Percentiles rank a stretch among this genome's conserved stretches.
Conservation (phyloP, 1,140 invertebrate species). For the Pachyrhynchus sulphureomaculatus region DNA sequence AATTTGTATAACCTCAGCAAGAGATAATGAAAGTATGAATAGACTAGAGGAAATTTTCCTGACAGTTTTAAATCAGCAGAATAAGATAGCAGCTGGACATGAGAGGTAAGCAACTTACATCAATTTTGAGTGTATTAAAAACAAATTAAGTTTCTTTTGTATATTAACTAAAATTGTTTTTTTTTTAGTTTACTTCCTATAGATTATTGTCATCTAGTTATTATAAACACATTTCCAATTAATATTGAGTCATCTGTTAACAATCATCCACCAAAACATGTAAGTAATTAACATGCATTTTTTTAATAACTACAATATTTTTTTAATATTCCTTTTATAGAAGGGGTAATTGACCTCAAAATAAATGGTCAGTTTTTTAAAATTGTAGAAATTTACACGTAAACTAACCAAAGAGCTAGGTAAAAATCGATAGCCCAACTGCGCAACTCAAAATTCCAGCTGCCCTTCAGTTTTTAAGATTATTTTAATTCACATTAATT, state of each 20-base stretch:
- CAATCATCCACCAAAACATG: constrained; percentile 59
- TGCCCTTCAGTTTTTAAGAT: too few relatives aligned
- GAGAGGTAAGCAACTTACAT: constrained; percentile 24
- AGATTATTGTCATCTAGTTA: constrained; percentile 84
- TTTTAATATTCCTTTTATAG: too few relatives aligned
- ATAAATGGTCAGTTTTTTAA: not conserved
- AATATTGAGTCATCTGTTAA: constrained; percentile 73
- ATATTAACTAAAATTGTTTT: constrained; percentile 10
- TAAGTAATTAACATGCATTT: constrained; percentile 19
- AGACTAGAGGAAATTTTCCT: constrained; percentile 83
- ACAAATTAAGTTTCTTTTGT: not conserved
- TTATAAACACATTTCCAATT: constrained; percentile 84
- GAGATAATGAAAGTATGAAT: constrained; percentile 80
- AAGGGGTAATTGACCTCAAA: not conserved
- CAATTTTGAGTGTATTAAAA: not conserved
- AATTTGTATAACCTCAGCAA: constrained; percentile 84
- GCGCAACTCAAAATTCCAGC: too few relatives aligned
- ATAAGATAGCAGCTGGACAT: constrained; percentile 63
- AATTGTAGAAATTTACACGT: too few relatives aligned
- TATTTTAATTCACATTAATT: too few relatives aligned
- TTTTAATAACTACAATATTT: not conserved
- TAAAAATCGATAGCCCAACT: too few relatives aligned
- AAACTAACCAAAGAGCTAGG: too few relatives aligned
- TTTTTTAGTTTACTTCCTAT: constrained; percentile 69
- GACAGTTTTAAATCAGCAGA: constrained; percentile 75